Evolutionary conservation across 1,140 invertebrate genomes (phyloP).

Genomic region (Drosophila asahinai): DNA sequence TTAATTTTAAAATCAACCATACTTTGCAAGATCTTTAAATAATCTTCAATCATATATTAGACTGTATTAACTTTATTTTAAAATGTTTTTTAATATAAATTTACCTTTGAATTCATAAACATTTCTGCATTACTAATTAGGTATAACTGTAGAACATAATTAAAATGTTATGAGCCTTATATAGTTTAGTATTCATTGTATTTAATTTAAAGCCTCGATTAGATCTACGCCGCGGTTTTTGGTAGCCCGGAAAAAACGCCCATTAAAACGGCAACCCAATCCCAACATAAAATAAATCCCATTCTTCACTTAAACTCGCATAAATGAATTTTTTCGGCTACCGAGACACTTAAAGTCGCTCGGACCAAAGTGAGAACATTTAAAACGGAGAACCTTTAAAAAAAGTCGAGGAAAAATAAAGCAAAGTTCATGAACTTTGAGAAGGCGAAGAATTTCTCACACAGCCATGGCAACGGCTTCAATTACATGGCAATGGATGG

Average conservation of each 20-base stretch:
- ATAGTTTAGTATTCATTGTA: background rate
- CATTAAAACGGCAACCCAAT: slow-evolving; percentile 31
- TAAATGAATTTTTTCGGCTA: slow-evolving; percentile 57
- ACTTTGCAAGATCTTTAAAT: background rate
- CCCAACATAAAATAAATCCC: slow-evolving; percentile 26
- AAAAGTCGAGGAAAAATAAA: slow-evolving; percentile 7
- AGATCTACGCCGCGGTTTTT: slow-evolving; percentile 32
- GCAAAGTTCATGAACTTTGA: slow-evolving; percentile 69
- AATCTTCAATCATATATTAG: too few relatives aligned
- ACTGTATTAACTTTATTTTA: background rate
- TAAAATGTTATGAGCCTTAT: background rate
- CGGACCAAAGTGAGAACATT: slow-evolving; percentile 61
- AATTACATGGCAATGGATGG: slow-evolving; percentile 65
- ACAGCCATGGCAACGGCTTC: slow-evolving; percentile 63
- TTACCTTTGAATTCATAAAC: too few relatives aligned
- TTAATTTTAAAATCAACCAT: too few relatives aligned
- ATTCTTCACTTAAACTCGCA: slow-evolving; percentile 35
- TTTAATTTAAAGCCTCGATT: slow-evolving; percentile 13
- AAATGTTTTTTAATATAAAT: too few relatives aligned
- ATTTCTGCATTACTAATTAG: background rate
- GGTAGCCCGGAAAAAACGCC: slow-evolving; percentile 22
- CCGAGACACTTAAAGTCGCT: slow-evolving; percentile 63
- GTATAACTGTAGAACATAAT: background rate
- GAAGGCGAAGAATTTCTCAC: slow-evolving; percentile 56
- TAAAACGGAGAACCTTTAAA: slow-evolving; percentile 33